A percentile compares a stretch with the other conserved stretches of the same genome.
Conservation (phyloP, 1,140 invertebrate species). For the Bathynomus jamesi region DNA sequence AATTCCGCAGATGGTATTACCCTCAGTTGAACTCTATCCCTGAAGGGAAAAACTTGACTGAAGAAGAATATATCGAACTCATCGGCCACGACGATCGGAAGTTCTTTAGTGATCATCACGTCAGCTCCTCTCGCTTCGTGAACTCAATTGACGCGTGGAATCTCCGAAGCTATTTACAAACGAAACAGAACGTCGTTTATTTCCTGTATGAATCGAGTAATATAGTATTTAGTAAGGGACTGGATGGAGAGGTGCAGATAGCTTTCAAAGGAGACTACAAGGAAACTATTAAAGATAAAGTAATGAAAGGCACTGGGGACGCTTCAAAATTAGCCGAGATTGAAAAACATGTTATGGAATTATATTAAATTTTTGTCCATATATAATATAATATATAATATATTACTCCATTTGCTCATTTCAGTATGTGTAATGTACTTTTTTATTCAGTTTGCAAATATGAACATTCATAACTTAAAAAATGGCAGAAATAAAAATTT, state of each 20-base stretch:
- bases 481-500: too few species aligned
- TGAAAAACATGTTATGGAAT: too few species aligned
- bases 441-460: too few species aligned
- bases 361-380: too few species aligned
- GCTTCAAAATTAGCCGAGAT: too few species aligned
- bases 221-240: constrained; percentile 21
- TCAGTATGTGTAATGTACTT: too few species aligned
- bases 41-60: not conserved
- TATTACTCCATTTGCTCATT: too few species aligned
- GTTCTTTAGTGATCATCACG: constrained; percentile 28
- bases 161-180: constrained; percentile 23
- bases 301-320: not conserved
- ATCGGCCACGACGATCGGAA: constrained; percentile 30
- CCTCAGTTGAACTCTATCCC: constrained; percentile 14
- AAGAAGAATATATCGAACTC: constrained; percentile 12
- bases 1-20: constrained; percentile 30
- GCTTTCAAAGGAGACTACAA: not conserved
- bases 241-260: constrained; percentile 19
- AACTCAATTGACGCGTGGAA: constrained; percentile 32
- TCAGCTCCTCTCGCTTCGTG: constrained; percentile 20
- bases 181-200: constrained; percentile 19
- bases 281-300: not conserved
- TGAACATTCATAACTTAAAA: too few species aligned
- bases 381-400: too few species aligned
- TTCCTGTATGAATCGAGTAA: constrained; percentile 28